These are phyloP conservation scores for Calvadosia cruxmelitensis DNA, from an alignment of 30 jellyfish, hydroid and myxozoan genomes.

Conservation along the genomic window DNA sequence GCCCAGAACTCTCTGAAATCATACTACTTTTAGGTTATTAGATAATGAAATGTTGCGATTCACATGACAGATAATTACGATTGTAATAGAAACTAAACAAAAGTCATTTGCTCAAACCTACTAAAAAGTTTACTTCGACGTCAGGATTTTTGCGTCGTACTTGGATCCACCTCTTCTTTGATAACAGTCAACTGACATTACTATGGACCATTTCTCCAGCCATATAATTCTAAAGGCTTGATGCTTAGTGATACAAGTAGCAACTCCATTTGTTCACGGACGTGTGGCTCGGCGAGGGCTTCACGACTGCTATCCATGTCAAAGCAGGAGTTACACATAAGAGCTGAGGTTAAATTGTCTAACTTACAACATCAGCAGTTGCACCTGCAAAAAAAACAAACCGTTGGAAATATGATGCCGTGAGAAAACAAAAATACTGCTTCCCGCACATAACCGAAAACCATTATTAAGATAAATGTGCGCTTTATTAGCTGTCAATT, in stretches of 20 bases:
- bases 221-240: slow-evolving; percentile 7
- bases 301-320: slow-evolving; percentile 1
- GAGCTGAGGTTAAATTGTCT: neutral
- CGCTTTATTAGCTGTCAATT: too few species aligned
- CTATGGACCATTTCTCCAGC: neutral
- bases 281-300: neutral
- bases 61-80: too few species aligned
- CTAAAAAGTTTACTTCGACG: slow-evolving; percentile 3
- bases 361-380: slow-evolving; percentile 4
- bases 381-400: slow-evolving; percentile 10
- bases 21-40: too few species aligned
- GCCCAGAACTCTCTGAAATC: too few species aligned
- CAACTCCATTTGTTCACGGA: slow-evolving; percentile 11
- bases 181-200: slow-evolving; percentile 4
- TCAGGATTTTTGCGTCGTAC: too few species aligned
- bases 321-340: slow-evolving; percentile 5
- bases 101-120: too few species aligned
- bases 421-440: too few species aligned
- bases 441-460: too few species aligned
- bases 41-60: too few species aligned
- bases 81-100: too few species aligned
- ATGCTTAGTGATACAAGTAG: slow-evolving; percentile 5
- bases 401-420: too few species aligned
- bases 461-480: too few species aligned
- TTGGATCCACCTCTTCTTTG: slow-evolving; percentile 2